These are phyloP conservation scores for Drosophila kohkoa DNA, from an alignment of 1,140 invertebrate species.

Conservation along the genomic window DNA sequence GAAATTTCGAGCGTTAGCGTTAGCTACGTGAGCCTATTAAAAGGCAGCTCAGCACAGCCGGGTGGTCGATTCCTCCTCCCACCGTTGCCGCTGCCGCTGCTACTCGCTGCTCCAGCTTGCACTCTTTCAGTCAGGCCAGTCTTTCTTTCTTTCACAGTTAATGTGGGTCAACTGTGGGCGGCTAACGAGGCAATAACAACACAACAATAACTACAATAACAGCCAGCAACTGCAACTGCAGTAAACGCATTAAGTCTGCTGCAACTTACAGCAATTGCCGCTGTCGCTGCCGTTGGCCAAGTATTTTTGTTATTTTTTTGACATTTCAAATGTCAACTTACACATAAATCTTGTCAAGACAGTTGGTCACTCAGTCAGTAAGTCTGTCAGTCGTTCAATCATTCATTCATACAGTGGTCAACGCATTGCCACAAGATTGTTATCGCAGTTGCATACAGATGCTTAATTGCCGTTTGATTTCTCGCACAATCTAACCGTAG, in stretches of 20 bases:
- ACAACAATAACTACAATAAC: conserved; percentile 15
- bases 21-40: conserved; percentile 62
- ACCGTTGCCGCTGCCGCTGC: not conserved
- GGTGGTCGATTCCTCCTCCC: conserved; percentile 57
- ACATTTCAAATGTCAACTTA: conserved; percentile 78
- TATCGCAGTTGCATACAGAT: conserved; percentile 66
- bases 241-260: conserved; percentile 39
- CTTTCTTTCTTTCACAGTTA: conserved; percentile 21
- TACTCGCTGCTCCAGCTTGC: conserved; percentile 17
- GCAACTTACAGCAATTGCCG: conserved; percentile 14
- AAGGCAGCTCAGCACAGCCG: conserved; percentile 43
- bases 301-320: conserved; percentile 52
- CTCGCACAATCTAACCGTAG: conserved; percentile 17
- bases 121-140: not conserved
- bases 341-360: conserved; percentile 43
- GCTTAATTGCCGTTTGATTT: conserved; percentile 78
- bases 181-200: conserved; percentile 63
- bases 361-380: conserved; percentile 46
- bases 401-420: conserved; percentile 61
- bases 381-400: conserved; percentile 47
- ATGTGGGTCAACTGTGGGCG: conserved; percentile 74
- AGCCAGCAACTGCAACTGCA: conserved; percentile 5
- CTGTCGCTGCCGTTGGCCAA: conserved; percentile 45
- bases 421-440: conserved; percentile 71
- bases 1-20: conserved; percentile 63